Evolutionary conservation across 2,888 invertebrate genomes (phyloP), one percentile per base, ranked within the genome.

Genomic region (Bombylius discolor): DNA sequence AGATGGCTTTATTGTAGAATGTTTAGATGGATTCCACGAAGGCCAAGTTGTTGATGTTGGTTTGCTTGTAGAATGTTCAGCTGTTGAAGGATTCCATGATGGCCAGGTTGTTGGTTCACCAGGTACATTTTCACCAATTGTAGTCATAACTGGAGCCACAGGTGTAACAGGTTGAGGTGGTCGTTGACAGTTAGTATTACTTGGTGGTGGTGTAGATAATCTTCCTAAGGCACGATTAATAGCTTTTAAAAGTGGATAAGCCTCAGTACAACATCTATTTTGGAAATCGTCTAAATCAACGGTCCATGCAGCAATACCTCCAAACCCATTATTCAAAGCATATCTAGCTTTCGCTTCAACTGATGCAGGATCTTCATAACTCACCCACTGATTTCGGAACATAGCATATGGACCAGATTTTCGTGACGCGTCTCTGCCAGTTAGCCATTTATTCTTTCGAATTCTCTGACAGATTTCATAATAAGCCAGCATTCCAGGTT

Each of bases 301-400:
- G 0, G 92, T 91, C 91, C 91, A 93, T 0, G 89, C 87, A 49
- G 87, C 84, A 9, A 87, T 84, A 5, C 93, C 93, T 1, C 87
- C 91, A 58, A 87, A 81, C 0, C 85, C 85, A 66, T 82, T 80
- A 6, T 79, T 76, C 58, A 81, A 75, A 1, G 90, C 85, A 77
- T 87, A 93, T 62, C 83, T 66, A 60, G 85, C 87, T 75, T 90
- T 90, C 62, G 81, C 81, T 58, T 78, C 81, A 14, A 92, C 79
- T 13, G 90, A 90, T 57, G 81, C 81, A 0, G 81, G 76, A 71
- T 92, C 89, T 67, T 95, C 95, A 67, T 83, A 95, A 47, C 92
- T 88, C 45, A 92, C 90, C 91, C 94, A 94, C 67, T 94, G 92
- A 64, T 89, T 83, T 48, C 82, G 81, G 9, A 80, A 77, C 71